Percentiles rank a stretch among this genome's conserved stretches.
Conservation (phyloP, 2,113 vertebrate genomes). For the Emberiza fucata region DNA sequence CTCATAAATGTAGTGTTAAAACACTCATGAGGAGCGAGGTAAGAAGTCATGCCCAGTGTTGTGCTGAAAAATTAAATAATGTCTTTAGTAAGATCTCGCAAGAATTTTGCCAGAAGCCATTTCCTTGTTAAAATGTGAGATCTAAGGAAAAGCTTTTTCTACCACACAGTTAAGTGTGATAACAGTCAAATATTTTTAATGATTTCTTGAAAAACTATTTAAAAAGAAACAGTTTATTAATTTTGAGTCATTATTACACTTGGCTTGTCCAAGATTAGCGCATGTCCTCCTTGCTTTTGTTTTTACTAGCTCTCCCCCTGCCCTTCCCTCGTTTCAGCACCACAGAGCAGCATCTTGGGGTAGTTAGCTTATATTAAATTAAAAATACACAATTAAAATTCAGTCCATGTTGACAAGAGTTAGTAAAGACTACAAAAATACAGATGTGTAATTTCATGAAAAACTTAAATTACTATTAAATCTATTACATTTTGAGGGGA, state of each 20-base stretch:
- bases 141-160: conserved; percentile 32
- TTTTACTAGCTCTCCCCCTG: not conserved
- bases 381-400: not conserved
- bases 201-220: not conserved
- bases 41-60: conserved; percentile 50
- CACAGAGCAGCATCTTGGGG: not conserved
- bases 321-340: not conserved
- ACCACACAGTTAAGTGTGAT: conserved; percentile 45
- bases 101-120: conserved; percentile 27
- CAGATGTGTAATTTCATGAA: not conserved
- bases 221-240: not conserved
- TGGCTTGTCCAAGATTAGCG: not conserved
- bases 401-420: not conserved
- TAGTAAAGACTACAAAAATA: not conserved
- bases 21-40: conserved; percentile 93
- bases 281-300: conserved; percentile 21
- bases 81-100: not conserved
- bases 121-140: not conserved
- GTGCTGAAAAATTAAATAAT: not conserved
- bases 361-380: not conserved
- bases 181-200: not conserved
- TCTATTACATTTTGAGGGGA: not conserved
- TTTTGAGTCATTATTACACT: conserved; percentile 25
- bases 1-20: conserved; percentile 90
- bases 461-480: not conserved